Evolutionary conservation across 2,113 vertebrate species (phyloP).

Genomic region (Protobothrops mucrosquamatus): DNA sequence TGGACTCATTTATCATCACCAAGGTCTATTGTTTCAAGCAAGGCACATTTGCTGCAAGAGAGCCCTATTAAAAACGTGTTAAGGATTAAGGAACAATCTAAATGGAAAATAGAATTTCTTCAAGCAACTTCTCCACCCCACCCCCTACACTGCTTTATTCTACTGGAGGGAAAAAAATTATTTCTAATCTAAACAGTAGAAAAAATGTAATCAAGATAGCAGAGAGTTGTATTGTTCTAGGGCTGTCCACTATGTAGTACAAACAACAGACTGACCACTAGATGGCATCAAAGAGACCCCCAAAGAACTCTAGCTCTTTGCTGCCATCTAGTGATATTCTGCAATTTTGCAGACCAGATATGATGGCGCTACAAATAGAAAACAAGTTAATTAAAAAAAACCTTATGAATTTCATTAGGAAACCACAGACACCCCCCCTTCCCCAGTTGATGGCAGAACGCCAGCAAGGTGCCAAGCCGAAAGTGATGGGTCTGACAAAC

Average conservation of each 20-base stretch:
- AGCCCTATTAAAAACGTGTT: neutral
- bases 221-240: neutral
- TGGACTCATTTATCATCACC: neutral
- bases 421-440: neutral
- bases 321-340: neutral
- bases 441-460: neutral
- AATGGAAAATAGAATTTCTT: neutral
- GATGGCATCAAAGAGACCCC: neutral
- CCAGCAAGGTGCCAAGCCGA: no score
- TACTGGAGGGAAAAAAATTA: neutral
- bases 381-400: neutral
- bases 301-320: neutral
- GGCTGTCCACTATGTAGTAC: neutral
- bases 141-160: neutral
- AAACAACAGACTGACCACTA: neutral
- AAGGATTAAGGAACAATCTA: neutral
- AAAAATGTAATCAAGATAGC: neutral
- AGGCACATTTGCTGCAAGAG: neutral
- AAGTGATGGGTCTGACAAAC: neutral
- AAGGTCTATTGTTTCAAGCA: neutral
- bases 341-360: neutral
- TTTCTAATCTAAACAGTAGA: neutral
- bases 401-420: neutral
- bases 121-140: no score
- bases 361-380: neutral